phyloP scores from a whole-genome alignment of 1,140 invertebrate species.

The Plectrocnemia conspersa region DNA sequence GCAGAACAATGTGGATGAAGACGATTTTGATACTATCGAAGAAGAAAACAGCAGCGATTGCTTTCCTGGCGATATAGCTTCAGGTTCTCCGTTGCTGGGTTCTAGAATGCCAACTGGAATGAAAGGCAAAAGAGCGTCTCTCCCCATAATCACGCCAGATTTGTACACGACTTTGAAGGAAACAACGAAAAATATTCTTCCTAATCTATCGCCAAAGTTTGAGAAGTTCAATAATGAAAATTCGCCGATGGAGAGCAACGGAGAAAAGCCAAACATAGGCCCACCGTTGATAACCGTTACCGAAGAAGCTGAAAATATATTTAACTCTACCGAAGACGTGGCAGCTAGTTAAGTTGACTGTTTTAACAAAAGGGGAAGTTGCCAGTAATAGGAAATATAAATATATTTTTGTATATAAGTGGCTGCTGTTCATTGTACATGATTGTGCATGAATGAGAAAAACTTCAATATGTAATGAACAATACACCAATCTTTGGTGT shows the following conservation, averaged over 20 bases:
- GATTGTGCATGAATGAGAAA: too few relatives aligned
- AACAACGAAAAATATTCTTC: constrained; percentile 37
- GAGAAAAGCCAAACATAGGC: constrained; percentile 34
- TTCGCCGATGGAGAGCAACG: constrained; percentile 40
- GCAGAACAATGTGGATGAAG: constrained; percentile 29
- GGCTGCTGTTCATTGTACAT: too few relatives aligned
- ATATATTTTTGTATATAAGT: too few relatives aligned
- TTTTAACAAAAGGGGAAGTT: too few relatives aligned
- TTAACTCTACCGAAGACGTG: constrained; percentile 39
- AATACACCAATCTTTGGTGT: background rate
- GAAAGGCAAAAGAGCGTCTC: constrained; percentile 45
- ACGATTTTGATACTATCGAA: constrained; percentile 41
- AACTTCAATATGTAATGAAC: too few relatives aligned
- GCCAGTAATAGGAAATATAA: background rate
- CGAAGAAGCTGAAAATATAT: constrained; percentile 45
- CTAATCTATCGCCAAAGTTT: constrained; percentile 45
- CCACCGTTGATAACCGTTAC: constrained; percentile 52
- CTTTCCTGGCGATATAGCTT: constrained; percentile 34
- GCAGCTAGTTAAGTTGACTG: constrained; percentile 43
- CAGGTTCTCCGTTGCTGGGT: constrained; percentile 28
- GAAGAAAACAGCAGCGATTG: constrained; percentile 39
- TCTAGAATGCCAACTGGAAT: constrained; percentile 35
- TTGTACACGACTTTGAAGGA: constrained; percentile 47
- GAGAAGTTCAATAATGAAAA: constrained; percentile 47
- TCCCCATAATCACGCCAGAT: constrained; percentile 46